Evolutionary conservation across 2,113 vertebrate species (phyloP).

Genomic region (Phainopepla nitens): DNA sequence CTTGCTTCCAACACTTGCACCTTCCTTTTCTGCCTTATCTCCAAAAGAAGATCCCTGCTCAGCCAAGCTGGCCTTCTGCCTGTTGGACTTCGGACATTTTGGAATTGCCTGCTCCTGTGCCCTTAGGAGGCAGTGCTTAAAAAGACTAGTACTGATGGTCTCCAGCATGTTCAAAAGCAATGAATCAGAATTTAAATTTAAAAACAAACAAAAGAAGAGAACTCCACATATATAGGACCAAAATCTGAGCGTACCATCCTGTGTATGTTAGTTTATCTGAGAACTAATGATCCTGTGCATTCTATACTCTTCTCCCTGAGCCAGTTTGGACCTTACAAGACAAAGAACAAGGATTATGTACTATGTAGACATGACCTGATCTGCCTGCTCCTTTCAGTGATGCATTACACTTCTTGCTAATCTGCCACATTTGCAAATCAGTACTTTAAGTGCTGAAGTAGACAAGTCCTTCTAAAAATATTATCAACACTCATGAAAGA

Average conservation of each 20-base stretch:
- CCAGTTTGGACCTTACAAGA: not conserved
- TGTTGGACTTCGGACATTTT: not conserved
- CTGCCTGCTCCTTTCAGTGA: not conserved
- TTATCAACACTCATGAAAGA: not conserved
- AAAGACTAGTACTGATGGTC: not conserved
- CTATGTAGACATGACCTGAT: not conserved
- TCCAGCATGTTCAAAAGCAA: not conserved
- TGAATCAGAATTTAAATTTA: not conserved
- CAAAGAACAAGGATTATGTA: not conserved
- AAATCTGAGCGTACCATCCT: not conserved
- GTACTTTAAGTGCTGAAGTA: not conserved
- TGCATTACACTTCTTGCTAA: not conserved
- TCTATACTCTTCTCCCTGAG: not conserved
- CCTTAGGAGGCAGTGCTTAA: not conserved
- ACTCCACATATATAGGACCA: not conserved
- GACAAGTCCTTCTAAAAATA: not conserved
- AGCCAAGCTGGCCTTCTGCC: not conserved
- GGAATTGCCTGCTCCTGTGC: not conserved
- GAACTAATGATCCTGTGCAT: not conserved
- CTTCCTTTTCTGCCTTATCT: not conserved
- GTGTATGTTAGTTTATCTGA: not conserved
- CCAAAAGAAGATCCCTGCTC: not conserved
- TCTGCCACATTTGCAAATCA: not conserved
- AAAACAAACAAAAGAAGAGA: not conserved
- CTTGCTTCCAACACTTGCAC: not conserved